phyloP scores from a whole-genome alignment of 2,888 invertebrate species.

The Cosmia pyralina region DNA sequence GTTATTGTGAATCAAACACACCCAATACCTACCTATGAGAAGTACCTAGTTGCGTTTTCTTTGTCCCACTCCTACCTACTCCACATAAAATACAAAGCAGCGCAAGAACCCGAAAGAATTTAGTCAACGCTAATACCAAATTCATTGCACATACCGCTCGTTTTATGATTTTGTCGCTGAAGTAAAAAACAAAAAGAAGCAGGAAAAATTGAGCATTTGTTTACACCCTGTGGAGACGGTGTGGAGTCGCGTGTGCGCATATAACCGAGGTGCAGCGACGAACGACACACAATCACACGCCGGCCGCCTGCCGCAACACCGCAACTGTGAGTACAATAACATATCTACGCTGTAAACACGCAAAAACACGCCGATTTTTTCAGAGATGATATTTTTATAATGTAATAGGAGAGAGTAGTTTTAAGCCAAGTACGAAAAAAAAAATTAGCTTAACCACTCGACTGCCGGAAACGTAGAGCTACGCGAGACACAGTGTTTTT shows the following conservation, averaged over 20 bases:
- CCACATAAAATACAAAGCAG: not conserved
- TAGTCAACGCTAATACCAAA: conserved; percentile 22
- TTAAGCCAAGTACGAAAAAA: too few species aligned
- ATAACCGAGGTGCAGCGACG: conserved; percentile 78
- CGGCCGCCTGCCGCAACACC: conserved; percentile 74
- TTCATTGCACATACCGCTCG: conserved; percentile 28
- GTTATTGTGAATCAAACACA: not conserved
- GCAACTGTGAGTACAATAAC: conserved; percentile 79
- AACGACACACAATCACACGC: conserved; percentile 80
- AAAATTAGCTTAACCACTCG: not conserved
- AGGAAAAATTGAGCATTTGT: conserved; percentile 69
- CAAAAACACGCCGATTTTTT: conserved; percentile 17
- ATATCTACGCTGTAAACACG: conserved; percentile 12
- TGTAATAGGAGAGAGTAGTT: too few species aligned
- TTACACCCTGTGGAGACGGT: conserved; percentile 78
- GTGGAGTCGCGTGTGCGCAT: conserved; percentile 78
- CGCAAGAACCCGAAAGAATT: not conserved
- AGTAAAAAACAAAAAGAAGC: conserved; percentile 55
- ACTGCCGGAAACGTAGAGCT: too few species aligned
- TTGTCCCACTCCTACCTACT: not conserved
- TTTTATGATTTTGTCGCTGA: conserved; percentile 31
- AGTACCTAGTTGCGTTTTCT: not conserved
- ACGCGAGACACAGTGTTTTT: too few species aligned
- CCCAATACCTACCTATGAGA: not conserved
- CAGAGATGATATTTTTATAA: not conserved